Conservation (phyloP, 2,888 invertebrate genomes). For the Platycheirus albimanus region DNA sequence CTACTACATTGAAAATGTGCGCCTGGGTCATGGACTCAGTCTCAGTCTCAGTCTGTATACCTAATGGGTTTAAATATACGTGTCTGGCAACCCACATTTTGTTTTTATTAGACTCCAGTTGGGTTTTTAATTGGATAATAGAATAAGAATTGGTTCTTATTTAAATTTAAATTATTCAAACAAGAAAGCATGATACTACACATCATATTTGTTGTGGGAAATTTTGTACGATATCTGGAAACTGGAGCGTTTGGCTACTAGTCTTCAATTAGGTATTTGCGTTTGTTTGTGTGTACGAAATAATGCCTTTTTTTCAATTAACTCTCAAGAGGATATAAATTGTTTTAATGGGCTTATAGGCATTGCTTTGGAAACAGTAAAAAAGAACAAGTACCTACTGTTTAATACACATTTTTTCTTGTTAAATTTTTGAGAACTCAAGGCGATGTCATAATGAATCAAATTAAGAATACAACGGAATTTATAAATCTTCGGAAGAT, state of each 20-base stretch:
- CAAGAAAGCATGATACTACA: background rate
- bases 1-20: conserved; percentile 2
- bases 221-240: background rate
- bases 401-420: no score
- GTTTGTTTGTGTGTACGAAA: background rate
- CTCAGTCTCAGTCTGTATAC: no score
- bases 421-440: no score
- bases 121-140: conserved; percentile 43
- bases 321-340: conserved; percentile 7
- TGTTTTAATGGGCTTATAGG: background rate
- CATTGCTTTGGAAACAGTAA: no score
- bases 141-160: conserved; percentile 10
- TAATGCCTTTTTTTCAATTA: conserved; percentile 17
- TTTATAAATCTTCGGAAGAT: no score
- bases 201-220: background rate
- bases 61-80: conserved; percentile 30
- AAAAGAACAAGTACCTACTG: no score
- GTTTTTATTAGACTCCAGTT: conserved; percentile 23
- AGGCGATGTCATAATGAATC: no score
- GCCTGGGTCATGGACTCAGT: conserved; percentile 21
- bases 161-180: conserved; percentile 29
- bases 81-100: conserved; percentile 50
- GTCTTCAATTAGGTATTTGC: no score
- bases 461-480: no score
- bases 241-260: background rate